Conservation (phyloP, 2,888 invertebrate species). For the Eupithecia subfuscata region DNA sequence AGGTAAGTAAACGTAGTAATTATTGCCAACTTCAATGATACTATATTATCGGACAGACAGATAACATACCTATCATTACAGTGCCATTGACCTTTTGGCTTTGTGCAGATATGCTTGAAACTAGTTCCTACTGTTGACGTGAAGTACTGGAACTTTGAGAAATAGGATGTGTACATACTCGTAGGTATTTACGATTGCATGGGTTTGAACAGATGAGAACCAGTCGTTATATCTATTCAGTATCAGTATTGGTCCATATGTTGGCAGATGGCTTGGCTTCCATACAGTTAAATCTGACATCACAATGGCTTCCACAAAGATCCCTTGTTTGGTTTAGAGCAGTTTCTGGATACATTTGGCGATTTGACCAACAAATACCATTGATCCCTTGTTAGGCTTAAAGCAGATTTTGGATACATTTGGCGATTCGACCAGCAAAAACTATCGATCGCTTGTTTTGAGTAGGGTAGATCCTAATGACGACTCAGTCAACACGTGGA, state of each 20-base stretch:
- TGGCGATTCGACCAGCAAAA: not conserved
- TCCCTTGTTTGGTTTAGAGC: not conserved
- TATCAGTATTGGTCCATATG: too few species aligned
- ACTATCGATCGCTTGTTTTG: too few species aligned
- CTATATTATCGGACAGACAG: not conserved
- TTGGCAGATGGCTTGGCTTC: not conserved
- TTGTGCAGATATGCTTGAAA: not conserved
- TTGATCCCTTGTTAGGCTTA: not conserved
- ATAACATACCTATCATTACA: conserved; percentile 2
- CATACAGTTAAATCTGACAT: not conserved
- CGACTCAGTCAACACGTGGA: too few species aligned
- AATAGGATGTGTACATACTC: not conserved
- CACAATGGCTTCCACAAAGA: not conserved
- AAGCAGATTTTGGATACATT: not conserved
- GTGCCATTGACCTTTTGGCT: not conserved
- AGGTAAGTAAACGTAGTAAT: not conserved
- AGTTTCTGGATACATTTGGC: not conserved
- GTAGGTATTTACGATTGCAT: not conserved
- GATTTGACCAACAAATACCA: not conserved
- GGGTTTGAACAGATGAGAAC: not conserved
- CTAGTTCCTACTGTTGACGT: not conserved
- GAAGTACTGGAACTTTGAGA: not conserved
- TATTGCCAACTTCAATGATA: not conserved
- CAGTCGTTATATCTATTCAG: not conserved
- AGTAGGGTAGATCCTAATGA: too few species aligned